Evolutionary conservation across 1,140 invertebrate species (phyloP).

Genomic region (Triops longicaudatus): DNA sequence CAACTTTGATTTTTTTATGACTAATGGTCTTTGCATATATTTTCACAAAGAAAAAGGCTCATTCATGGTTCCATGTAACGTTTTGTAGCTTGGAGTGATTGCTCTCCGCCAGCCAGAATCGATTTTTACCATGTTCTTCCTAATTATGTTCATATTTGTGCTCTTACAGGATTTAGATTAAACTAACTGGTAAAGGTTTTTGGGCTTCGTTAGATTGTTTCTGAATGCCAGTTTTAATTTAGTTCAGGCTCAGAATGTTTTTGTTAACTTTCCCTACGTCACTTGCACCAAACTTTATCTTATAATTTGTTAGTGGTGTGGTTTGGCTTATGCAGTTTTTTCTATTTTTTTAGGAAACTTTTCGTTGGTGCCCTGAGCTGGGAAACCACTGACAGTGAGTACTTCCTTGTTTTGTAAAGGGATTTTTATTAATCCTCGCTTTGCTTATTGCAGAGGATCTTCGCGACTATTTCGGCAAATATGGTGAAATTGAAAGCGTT

Average conservation of each 20-base stretch:
- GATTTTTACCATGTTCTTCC: neutral
- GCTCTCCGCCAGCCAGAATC: conserved; percentile 13
- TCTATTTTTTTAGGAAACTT: conserved; percentile 63
- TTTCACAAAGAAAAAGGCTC: neutral
- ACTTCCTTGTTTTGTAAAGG: conserved; percentile 30
- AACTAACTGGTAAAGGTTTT: conserved; percentile 1
- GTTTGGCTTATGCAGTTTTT: neutral
- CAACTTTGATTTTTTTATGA: conserved; percentile 3
- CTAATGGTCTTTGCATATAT: neutral
- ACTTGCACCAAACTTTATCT: neutral
- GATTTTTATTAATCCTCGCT: conserved; percentile 26
- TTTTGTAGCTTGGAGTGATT: conserved; percentile 3
- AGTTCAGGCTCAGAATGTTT: neutral
- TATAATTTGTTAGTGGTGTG: neutral
- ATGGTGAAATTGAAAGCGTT: conserved; percentile 85
- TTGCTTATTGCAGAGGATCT: conserved; percentile 70
- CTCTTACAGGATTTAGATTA: neutral
- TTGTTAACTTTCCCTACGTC: neutral
- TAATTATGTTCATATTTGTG: neutral
- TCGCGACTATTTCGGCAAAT: conserved; percentile 77
- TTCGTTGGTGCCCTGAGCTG: conserved; percentile 95
- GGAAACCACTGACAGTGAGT: conserved; percentile 96
- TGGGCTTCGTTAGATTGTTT: neutral
- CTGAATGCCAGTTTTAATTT: neutral
- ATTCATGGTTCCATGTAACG: neutral